Evolutionary conservation across 1,140 invertebrate genomes (phyloP), one percentile per base, ranked within the genome.

Genomic region (Cotesia glomerata): DNA sequence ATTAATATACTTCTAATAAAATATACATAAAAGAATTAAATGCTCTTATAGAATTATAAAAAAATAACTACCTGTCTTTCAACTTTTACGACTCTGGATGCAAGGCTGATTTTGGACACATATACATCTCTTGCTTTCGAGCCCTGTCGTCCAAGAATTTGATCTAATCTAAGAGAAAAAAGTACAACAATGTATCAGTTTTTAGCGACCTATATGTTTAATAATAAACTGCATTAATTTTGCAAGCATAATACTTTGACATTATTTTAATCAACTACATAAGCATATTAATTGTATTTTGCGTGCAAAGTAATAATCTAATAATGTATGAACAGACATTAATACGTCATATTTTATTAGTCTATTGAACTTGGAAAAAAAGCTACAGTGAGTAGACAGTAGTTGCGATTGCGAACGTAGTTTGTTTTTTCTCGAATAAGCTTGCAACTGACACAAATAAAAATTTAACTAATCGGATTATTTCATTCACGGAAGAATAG

Each of bases 111-210:
- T 90, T 97, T 98, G 5, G 95, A 96, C 79, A 96, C 95, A 84
- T 97, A 97, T 65, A 95, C 95, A 85, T 97, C 95, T 88, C 96
- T 96, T 72, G 94, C 93, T 88, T 96, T 97, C 36, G 94, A 95
- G 77, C 95, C 95, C 88, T 94, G 93, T 88, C 96, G 96, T 71
- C 96, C 97, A 76, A 98, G 90, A 85, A 98, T 97, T 89, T 95
- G 93, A 88, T 98, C 97, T 87, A 98, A 90, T 87, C 95, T 96
- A 78, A 67, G 77, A 72, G 75, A 72, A 74, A 71, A 34, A 74
- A 73, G 35, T 1, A 64, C 4, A 45, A 32, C 14, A 64, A 35
- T 64, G 62, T 1, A 45, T 64, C 14, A 16, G 36, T 64, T n/a
- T 7, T 52, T 13, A 18, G 0, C 11, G 39, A 9, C 11, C 5